phyloP scores from a whole-genome alignment of 2,797 vertebrate species.

The Linurgus olivaceus region DNA sequence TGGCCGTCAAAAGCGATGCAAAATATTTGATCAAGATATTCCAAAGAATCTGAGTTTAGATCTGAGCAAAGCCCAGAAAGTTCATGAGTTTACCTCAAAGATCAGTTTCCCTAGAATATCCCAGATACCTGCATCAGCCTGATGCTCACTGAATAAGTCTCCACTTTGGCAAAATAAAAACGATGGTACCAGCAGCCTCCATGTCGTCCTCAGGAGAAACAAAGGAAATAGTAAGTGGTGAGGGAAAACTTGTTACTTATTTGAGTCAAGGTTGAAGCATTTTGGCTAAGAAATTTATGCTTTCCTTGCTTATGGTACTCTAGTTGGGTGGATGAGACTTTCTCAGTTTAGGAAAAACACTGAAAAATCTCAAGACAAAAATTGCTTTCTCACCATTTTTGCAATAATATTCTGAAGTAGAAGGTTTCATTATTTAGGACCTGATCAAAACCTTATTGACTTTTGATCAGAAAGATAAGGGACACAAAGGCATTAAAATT shows the following conservation, averaged over 20 bases:
- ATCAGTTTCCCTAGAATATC: neutral
- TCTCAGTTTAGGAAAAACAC: neutral
- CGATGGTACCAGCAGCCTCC: neutral
- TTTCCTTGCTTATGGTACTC: neutral
- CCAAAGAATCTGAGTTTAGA: neutral
- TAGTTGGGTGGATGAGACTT: neutral
- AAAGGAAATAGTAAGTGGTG: neutral
- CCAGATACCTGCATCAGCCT: neutral
- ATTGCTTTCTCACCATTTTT: neutral
- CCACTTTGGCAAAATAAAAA: neutral
- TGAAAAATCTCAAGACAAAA: neutral
- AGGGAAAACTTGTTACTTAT: neutral
- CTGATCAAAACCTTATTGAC: neutral
- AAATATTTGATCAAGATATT: conserved; percentile 35
- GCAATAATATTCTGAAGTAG: neutral
- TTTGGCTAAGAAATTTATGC: neutral
- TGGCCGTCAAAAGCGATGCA: neutral
- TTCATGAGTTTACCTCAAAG: neutral
- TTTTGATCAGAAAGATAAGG: neutral
- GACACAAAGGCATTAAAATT: neutral
- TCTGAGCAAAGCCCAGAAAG: neutral
- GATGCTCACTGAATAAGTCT: neutral
- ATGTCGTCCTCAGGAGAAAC: neutral
- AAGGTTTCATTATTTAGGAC: neutral
- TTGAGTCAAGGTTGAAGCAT: neutral